Base-by-base conservation (phyloP, 2,113 vertebrate genomes). In the Cyprinodon tularosa region DNA sequence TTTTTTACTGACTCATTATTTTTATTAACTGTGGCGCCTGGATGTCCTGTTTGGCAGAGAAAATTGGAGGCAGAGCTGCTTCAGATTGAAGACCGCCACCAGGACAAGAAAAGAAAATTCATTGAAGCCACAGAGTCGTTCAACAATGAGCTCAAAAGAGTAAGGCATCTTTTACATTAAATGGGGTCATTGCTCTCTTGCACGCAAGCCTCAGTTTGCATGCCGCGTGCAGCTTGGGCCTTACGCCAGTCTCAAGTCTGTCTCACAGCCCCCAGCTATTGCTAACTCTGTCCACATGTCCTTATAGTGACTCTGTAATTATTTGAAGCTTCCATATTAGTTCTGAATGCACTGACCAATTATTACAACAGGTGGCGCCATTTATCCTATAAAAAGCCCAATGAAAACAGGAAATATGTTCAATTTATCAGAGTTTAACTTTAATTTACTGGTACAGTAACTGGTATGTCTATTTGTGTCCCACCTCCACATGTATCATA, bases 31-130 rank as follows among this genome's bases (percentile, higher is more conserved):
- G 2, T 45, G 36, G 57, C 76, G 77, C 47, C 60, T 72, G 29
- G 75, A 53, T 88, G 78, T 89, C 63, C 83, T 70, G 39, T 84
- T 15, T 76, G 82, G 37, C 93, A 99, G 98, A 95, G 97, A 78
- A 99, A 99, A 86, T 91, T 99, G 39, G 98, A 99, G 91, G 98
- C 98, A 1, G 98, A 99, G 90, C 90, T 99, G 37, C 95, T 99
- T 83, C 98, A 99, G 81, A 99, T 99, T 53, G 97, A 99, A 87
- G 98, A 99, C 74, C 95, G 98, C 61, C 98, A 99, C 91, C 97
- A 98, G 92, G 98, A 99, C 68, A 99, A 99, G 92, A 99, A 99
- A 91, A 95, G 98, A 82, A 97, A 98, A 81, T 99, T 99, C 87
- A 94, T 99, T 40, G 98, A 99, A 84, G 97, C 97, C 88, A 99